Base-by-base conservation (phyloP, 1,140 invertebrate genomes). In the Bombus superbus region DNA sequence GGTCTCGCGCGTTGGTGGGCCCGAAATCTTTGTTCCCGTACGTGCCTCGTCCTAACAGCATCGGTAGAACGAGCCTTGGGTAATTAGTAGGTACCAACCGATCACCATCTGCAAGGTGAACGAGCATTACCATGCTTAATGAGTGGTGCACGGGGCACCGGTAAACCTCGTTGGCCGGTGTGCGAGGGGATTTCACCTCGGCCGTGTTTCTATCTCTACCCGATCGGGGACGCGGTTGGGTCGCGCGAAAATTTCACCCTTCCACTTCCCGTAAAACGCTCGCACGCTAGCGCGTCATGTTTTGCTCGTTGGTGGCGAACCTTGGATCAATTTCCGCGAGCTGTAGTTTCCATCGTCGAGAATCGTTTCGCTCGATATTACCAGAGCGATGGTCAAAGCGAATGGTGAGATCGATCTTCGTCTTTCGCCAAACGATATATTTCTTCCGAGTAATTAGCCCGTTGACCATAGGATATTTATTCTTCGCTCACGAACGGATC, bases 1-100 rank as follows among this genome's bases (percentile, higher is more conserved):
- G 85, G 85, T 90, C 82, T 83, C 84, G 86, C 86, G 62, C 82
- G 75, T 5, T 68, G 66, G 83, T 79, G 80, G 87, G 80, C 88
- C 89, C 88, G 86, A 91, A 92, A 86, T 86, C 89, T 71, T 80
- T 77, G 59, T 83, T 87, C 87, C 86, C 18, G 82, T 78, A 68
- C 42, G 59, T 32, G 77, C 38, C 83, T 40, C 69, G 79, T 72
- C 62, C 78, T 78, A 59, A 80, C 81, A 86, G 80, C 86, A 74
- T 66, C 71, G 66, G 79, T 88, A 88, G 85, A 91, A 93, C 91
- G 91, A 90, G 90, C 85, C 68, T 40, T 78, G 88, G 90, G 93
- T 94, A 95, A 95, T 95, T 95, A 95, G 94, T 91, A 91, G 76
- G 82, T 95, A 94, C 92, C 91, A 93, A 94, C 92, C 92, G 94